phyloP scores from a whole-genome alignment of 2,888 invertebrate genomes.

The Rotaria sp. region DNA sequence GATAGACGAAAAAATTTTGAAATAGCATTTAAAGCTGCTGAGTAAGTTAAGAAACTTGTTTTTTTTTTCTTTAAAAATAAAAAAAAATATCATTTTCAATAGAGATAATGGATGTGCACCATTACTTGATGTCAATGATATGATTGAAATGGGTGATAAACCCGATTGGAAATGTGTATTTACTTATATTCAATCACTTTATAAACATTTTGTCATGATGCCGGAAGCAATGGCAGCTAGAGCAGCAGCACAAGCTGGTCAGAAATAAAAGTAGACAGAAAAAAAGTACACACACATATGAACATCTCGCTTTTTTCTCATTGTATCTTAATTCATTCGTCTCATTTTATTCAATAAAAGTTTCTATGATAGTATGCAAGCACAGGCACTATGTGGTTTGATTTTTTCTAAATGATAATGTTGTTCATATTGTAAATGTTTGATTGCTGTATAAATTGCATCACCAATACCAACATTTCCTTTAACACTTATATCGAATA shows the following conservation, averaged over 20 bases:
- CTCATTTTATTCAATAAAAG: background rate
- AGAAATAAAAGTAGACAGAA: background rate
- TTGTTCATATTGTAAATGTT: background rate
- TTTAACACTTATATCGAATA: background rate
- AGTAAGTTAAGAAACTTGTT: constrained; percentile 64
- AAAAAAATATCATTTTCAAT: constrained; percentile 48
- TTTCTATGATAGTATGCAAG: background rate
- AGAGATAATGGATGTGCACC: constrained; percentile 97
- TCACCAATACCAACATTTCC: background rate
- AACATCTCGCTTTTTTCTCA: background rate
- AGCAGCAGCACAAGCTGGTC: background rate
- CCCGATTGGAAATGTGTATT: constrained; percentile 99
- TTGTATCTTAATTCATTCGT: background rate
- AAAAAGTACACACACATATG: background rate
- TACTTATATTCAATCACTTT: constrained; percentile 94
- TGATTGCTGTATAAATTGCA: background rate
- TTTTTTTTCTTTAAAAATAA: too few species aligned
- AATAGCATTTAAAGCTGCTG: constrained; percentile 86
- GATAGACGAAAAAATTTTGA: constrained; percentile 83
- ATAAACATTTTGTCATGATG: constrained; percentile 60
- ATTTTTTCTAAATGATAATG: background rate
- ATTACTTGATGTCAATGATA: constrained; percentile 92
- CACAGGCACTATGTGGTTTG: background rate
- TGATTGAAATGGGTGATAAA: constrained; percentile 82
- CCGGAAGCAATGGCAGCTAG: constrained; percentile 35